phyloP scores from a whole-genome alignment of 1,140 invertebrate genomes.

The Kradibia gibbosae region DNA sequence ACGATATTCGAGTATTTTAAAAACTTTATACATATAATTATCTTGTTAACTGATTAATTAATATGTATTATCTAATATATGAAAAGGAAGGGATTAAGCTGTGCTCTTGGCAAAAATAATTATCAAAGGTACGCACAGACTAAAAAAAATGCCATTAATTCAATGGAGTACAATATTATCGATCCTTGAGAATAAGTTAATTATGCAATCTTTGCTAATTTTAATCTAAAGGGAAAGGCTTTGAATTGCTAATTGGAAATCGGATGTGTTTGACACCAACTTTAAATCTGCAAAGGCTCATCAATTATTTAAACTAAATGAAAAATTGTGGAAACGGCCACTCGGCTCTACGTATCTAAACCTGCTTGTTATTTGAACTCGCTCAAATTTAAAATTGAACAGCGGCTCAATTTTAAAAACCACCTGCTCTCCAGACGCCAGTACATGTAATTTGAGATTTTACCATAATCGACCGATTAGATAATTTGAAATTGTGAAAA shows the following conservation, averaged over 20 bases:
- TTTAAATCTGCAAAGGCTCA: constrained; percentile 4
- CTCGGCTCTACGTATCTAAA: background rate
- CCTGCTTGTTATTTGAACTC: background rate
- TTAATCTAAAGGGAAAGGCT: background rate
- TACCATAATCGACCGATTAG: background rate
- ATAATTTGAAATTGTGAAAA: background rate
- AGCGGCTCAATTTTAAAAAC: background rate
- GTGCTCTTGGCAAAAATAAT: no score
- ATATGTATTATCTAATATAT: no score
- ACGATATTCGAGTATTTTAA: no score
- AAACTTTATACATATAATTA: no score
- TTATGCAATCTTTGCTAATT: background rate
- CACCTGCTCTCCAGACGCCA: background rate
- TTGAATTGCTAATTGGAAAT: constrained; percentile 17
- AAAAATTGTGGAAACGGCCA: background rate
- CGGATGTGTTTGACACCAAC: background rate
- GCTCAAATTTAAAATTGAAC: background rate
- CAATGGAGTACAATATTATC: no score
- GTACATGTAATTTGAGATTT: background rate
- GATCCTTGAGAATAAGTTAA: background rate
- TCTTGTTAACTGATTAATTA: no score
- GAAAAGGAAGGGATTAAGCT: no score
- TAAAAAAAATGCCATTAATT: no score
- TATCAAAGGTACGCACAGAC: no score
- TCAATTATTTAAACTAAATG: constrained; percentile 41